phyloP scores from a whole-genome alignment of 2,888 invertebrate species.

The Drosophila lacicola region DNA sequence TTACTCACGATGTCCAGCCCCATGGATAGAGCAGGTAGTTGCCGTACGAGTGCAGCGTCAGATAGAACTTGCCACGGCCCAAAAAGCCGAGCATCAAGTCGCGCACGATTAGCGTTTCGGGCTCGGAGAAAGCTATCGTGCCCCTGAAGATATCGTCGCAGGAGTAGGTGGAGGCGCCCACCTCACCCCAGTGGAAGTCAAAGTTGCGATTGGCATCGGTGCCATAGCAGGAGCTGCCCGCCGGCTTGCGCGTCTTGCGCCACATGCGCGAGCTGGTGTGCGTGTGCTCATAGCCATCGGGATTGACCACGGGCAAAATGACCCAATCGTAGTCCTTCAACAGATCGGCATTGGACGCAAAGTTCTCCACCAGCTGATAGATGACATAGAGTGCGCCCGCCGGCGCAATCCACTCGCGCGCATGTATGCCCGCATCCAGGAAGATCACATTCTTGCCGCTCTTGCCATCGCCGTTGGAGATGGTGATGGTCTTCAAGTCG shows the following conservation, averaged over 20 bases:
- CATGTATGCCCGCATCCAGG: slow-evolving; percentile 88
- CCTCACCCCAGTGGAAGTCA: slow-evolving; percentile 87
- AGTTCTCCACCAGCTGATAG: slow-evolving; percentile 87
- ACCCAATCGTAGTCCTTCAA: slow-evolving; percentile 88
- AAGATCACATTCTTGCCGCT: slow-evolving; percentile 86
- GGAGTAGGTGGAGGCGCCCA: slow-evolving; percentile 81
- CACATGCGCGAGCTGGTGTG: slow-evolving; percentile 86
- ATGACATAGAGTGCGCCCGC: slow-evolving; percentile 87
- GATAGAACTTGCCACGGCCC: slow-evolving; percentile 86
- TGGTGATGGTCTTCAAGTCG: slow-evolving; percentile 87
- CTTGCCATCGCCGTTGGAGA: slow-evolving; percentile 86
- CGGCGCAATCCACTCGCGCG: slow-evolving; percentile 89
- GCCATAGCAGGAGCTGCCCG: slow-evolving; percentile 83
- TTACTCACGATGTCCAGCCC: slow-evolving; percentile 86
- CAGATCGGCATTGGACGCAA: slow-evolving; percentile 84
- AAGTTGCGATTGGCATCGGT: slow-evolving; percentile 89
- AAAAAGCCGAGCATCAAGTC: slow-evolving; percentile 86
- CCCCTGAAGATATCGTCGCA: slow-evolving; percentile 88
- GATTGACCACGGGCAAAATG: slow-evolving; percentile 89
- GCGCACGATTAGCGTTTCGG: slow-evolving; percentile 87
- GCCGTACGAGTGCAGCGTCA: slow-evolving; percentile 91
- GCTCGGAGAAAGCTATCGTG: slow-evolving; percentile 87
- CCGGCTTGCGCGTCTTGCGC: slow-evolving; percentile 87
- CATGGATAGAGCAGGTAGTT: slow-evolving; percentile 88
- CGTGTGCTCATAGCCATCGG: slow-evolving; percentile 90